phyloP scores from a whole-genome alignment of 2,888 invertebrate genomes.

The Strigamia maritima region DNA sequence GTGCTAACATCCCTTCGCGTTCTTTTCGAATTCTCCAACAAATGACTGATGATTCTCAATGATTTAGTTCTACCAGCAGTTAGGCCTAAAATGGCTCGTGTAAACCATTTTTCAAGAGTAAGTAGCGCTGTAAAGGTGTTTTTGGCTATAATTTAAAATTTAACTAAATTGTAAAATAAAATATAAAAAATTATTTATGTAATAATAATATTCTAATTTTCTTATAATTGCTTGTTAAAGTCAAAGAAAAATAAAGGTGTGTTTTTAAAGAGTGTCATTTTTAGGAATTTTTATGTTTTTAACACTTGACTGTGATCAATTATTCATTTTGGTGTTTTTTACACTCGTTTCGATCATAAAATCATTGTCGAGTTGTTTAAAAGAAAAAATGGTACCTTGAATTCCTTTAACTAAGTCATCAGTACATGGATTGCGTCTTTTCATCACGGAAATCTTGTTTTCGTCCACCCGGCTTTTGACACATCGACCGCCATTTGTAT shows the following conservation, averaged over 20 bases:
- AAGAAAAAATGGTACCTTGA: too few relatives aligned
- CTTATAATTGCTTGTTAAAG: neutral
- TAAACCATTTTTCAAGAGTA: neutral
- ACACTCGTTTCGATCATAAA: too few relatives aligned
- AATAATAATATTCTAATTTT: neutral
- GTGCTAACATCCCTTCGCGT: conserved; percentile 74
- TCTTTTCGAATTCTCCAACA: conserved; percentile 76
- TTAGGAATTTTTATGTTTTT: neutral
- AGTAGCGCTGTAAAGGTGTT: neutral
- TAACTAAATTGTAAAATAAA: neutral
- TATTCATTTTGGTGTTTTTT: too few relatives aligned
- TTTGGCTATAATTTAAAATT: neutral
- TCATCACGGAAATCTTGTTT: too few relatives aligned
- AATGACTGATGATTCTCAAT: conserved; percentile 60
- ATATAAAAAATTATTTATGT: neutral
- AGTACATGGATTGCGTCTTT: too few relatives aligned
- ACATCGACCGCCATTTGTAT: too few relatives aligned
- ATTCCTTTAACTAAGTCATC: too few relatives aligned
- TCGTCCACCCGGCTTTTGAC: too few relatives aligned
- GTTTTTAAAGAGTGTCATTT: neutral
- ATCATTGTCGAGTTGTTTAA: too few relatives aligned
- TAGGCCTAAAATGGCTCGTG: neutral
- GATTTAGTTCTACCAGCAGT: neutral
- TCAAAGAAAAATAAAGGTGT: neutral
- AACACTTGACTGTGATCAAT: too few relatives aligned